These are phyloP conservation scores for Laterallus jamaicensis DNA, from an alignment of 2,113 vertebrate genomes.

Conservation along the genomic window DNA sequence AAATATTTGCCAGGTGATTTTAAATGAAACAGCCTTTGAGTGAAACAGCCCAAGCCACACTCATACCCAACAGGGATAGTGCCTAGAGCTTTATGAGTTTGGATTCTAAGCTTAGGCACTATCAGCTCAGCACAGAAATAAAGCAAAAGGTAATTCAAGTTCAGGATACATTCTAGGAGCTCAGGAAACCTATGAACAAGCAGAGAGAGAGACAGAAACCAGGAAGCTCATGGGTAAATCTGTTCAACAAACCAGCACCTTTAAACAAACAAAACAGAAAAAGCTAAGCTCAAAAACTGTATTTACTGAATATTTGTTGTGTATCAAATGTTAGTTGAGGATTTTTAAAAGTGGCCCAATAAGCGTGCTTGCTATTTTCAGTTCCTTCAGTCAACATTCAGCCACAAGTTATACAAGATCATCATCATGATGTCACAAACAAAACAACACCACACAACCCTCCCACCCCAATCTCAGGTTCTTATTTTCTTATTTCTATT, in stretches of 20 bases:
- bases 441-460: background rate
- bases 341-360: background rate
- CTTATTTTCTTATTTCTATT: background rate
- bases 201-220: background rate
- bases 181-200: background rate
- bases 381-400: background rate
- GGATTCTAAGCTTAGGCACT: background rate
- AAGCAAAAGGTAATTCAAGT: background rate
- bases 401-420: background rate
- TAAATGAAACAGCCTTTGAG: background rate
- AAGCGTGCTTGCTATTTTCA: background rate
- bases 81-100: background rate
- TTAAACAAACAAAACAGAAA: background rate
- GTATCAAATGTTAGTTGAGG: background rate
- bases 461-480: background rate
- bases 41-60: background rate
- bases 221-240: background rate
- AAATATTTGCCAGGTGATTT: background rate
- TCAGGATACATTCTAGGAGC: background rate
- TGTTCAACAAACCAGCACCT: background rate
- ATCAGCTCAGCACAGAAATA: background rate
- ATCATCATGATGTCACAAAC: background rate
- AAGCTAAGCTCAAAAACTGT: background rate
- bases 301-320: background rate
- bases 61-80: fast-evolving